Percentiles rank a stretch among this genome's conserved stretches.
phyloP scores from a whole-genome alignment of 2,113 vertebrate genomes.

The Salvelinus fontinalis region DNA sequence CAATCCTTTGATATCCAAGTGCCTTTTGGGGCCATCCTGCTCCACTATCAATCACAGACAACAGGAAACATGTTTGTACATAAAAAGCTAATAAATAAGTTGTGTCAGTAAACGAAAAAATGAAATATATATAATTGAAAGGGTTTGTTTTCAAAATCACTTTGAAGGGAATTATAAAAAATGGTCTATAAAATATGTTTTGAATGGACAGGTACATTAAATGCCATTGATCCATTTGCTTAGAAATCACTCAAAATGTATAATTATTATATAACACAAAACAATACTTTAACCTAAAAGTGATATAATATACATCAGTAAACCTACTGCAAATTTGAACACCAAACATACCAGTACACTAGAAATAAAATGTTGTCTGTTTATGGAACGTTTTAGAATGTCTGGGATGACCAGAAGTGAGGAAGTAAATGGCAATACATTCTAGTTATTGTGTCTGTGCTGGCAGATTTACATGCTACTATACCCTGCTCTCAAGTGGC shows the following conservation, averaged over 20 bases:
- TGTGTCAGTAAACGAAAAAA: neutral
- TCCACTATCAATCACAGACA: neutral
- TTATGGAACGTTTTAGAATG: neutral
- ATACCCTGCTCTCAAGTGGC: conserved; percentile 42
- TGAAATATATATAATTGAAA: conserved; percentile 10
- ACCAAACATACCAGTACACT: conserved; percentile 73
- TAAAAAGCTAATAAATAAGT: neutral
- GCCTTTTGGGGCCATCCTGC: neutral
- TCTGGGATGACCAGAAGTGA: conserved; percentile 59
- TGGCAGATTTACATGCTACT: conserved; percentile 59
- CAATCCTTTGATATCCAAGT: too few relatives aligned
- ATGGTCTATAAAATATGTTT: conserved; percentile 37
- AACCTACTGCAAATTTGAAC: conserved; percentile 54
- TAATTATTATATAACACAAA: conserved; percentile 44
- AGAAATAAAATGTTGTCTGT: conserved; percentile 63
- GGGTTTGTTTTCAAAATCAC: conserved; percentile 33
- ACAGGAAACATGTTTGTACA: too few relatives aligned
- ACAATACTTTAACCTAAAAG: conserved; percentile 70
- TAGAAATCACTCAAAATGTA: too few relatives aligned
- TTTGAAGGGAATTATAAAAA: conserved; percentile 47
- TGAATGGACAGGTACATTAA: conserved; percentile 21
- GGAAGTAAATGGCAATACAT: conserved; percentile 64
- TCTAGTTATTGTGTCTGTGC: conserved; percentile 62
- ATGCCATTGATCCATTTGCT: conserved; percentile 23
- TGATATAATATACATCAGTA: conserved; percentile 73